Base-by-base conservation (phyloP, 2,888 invertebrate species). In the Cryptocephalus moraei region DNA sequence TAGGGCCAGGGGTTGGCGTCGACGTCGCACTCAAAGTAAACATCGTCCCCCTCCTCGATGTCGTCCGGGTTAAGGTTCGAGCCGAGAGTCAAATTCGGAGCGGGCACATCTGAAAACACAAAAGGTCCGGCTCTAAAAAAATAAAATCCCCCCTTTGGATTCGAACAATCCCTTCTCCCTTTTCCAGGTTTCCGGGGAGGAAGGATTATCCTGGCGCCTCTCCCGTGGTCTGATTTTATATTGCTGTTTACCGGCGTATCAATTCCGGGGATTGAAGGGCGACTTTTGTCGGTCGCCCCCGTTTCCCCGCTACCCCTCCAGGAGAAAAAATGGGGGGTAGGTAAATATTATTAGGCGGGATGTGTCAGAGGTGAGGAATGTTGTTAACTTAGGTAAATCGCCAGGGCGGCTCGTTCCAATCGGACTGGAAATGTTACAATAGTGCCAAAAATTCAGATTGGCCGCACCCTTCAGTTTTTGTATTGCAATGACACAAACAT, bases 31-130 rank as follows among this genome's bases (percentile, higher is more conserved):
- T 86, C 86, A 66, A 86, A 86, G 68, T 86, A 86, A 55, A 86
- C 84, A 70, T 86, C 86, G 64, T 84, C 84, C 51, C 84, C 85
- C 70, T 87, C 87, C 63, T 84, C 84, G 60, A 88, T 86, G 69
- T 86, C 85, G 59, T 82, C 79, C 1, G 86, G 83, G 73, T 86
- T 84, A 65, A 87, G 75, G 69, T 81, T 84, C 50, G 82, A 79
- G 52, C 87, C 87, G 55, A 87, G 73, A 56, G 80, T 77, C 61
- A 87, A 74, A 55, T 77, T 78, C 54, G 84, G 72, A 58, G 80
- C 81, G 54, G 87, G 86, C 52, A 82, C 74, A 75, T 83, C 86
- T 84, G 72, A 51, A 69, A 58, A 56, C 49, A 55, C 53, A 48
- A 54, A 57, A 57, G 36, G 11, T 36, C 12, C 12, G 4, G 12